Conservation (phyloP, 2,797 vertebrate genomes). For the Rhinichthys osculus region DNA sequence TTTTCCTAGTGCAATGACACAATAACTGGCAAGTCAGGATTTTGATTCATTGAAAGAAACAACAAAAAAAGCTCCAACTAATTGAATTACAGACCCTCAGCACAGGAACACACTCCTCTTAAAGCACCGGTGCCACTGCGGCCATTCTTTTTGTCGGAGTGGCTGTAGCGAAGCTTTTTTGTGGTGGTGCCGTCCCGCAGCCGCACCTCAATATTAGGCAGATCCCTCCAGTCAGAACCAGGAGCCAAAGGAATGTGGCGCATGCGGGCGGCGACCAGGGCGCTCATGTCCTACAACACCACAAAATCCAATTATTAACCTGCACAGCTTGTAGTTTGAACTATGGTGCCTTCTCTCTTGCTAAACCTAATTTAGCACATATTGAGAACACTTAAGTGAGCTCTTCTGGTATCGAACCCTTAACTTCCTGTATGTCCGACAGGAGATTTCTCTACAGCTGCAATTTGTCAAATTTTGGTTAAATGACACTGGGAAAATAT, state of each 20-base stretch:
- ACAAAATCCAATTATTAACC: not conserved
- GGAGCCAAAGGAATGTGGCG: slow-evolving; percentile 93
- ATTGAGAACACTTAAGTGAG: not conserved
- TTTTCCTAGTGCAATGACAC: slow-evolving; percentile 70
- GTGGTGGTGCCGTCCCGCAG: slow-evolving; percentile 89
- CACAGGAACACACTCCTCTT: slow-evolving; percentile 91
- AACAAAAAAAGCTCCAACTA: not conserved
- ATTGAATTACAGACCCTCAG: slow-evolving; percentile 78
- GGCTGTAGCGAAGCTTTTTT: slow-evolving; percentile 89
- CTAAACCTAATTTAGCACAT: not conserved
- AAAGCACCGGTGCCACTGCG: slow-evolving; percentile 86
- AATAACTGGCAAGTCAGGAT: not conserved
- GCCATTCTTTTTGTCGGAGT: slow-evolving; percentile 89
- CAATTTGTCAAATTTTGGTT: not conserved
- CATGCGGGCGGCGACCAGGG: slow-evolving; percentile 94
- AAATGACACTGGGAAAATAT: no score
- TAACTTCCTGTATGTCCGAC: not conserved
- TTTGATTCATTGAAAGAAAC: accelerated
- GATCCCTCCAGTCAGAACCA: slow-evolving; percentile 94
- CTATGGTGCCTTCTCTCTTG: not conserved
- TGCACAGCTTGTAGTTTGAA: not conserved
- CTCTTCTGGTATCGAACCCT: not conserved
- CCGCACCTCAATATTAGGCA: slow-evolving; percentile 93
- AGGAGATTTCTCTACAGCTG: not conserved
- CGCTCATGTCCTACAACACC: slow-evolving; percentile 90